Base-by-base conservation (phyloP, 1,140 invertebrate species). In the Hylaeus anthracinus region DNA sequence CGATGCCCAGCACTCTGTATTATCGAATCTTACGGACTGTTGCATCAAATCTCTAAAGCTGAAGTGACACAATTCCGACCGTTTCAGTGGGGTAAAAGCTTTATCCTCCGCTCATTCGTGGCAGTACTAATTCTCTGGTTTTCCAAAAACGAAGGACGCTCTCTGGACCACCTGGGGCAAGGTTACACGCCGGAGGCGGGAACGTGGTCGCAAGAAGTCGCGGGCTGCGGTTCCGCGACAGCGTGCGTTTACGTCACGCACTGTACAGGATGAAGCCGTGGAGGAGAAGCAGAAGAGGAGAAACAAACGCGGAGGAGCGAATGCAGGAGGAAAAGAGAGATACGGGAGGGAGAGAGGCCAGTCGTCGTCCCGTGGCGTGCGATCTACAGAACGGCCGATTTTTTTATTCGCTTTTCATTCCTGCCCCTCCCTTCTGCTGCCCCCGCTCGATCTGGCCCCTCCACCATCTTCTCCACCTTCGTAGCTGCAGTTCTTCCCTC, bases 371-470 rank as follows among this genome's bases (percentile, higher is more conserved):
- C 83, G 83, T 89, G 88, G 88, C 88, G 88, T 88, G 89, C 89
- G 89, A 92, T 91, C 87, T 87, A 81, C 85, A 88, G 89, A 90
- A 86, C 89, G 82, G 79, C 83, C 83, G 80, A 90, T 90, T 90
- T 90, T 91, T 90, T 89, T 88, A 80, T 78, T 82, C 80, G 74
- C 85, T 87, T 90, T 91, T 90, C 88, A 90, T 92, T 90, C 90
- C 85, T 85, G 81, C 61, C 82, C 82, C 56, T 74, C 75, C 75
- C 80, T n/a, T 45, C 58, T 80, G 53, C 74, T 61, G 48, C 72
- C 37, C 9, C 48, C 26, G 37, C 70, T 64, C 83, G 26, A 56
- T 15, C 79, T 60, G 67, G 65, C 53, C 53, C 39, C 60, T 39
- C 58, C 66, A 65, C 15, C 53, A 5, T 53, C 60, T 79, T 48